Percentiles rank a stretch among this genome's conserved stretches.
Evolutionary conservation across 2,888 invertebrate species (phyloP).

Genomic region (Andrena bicolor): DNA sequence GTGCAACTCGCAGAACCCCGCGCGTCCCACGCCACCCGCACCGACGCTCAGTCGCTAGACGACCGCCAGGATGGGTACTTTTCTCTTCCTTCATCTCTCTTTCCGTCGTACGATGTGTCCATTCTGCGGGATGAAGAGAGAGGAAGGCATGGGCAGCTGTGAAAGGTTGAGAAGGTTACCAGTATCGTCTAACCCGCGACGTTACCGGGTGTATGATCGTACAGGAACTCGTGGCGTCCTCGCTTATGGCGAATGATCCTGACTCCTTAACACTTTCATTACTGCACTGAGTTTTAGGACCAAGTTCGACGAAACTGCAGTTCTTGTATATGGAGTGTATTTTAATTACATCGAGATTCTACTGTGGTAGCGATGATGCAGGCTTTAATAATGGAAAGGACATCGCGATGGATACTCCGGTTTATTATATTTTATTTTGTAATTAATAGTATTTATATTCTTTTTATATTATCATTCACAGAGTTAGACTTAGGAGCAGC

Average conservation of each 20-base stretch:
- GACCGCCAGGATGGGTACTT: constrained; percentile 48
- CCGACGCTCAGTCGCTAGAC: constrained; percentile 61
- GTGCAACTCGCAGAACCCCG: constrained; percentile 36
- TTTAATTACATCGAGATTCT: no score
- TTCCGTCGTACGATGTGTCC: constrained; percentile 23
- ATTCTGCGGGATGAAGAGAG: constrained; percentile 16
- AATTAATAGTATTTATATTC: no score
- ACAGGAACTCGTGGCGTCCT: background rate
- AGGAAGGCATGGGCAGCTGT: constrained; percentile 37
- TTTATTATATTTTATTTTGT: no score
- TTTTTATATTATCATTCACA: no score
- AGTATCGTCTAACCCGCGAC: constrained; percentile 64
- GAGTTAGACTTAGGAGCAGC: no score
- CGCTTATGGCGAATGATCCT: background rate
- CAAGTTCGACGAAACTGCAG: no score
- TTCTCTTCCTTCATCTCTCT: constrained; percentile 20
- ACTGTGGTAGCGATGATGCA: no score
- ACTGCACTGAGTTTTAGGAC: background rate
- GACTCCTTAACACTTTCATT: background rate
- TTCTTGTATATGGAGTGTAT: no score
- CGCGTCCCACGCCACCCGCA: constrained; percentile 61
- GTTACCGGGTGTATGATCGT: constrained; percentile 38
- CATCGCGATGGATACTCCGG: no score
- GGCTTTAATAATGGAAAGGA: no score
- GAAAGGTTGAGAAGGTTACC: constrained; percentile 64